Percentiles rank a stretch among this genome's conserved stretches.
Conservation (phyloP, 1,140 invertebrate species). For the Drosophila burlai region DNA sequence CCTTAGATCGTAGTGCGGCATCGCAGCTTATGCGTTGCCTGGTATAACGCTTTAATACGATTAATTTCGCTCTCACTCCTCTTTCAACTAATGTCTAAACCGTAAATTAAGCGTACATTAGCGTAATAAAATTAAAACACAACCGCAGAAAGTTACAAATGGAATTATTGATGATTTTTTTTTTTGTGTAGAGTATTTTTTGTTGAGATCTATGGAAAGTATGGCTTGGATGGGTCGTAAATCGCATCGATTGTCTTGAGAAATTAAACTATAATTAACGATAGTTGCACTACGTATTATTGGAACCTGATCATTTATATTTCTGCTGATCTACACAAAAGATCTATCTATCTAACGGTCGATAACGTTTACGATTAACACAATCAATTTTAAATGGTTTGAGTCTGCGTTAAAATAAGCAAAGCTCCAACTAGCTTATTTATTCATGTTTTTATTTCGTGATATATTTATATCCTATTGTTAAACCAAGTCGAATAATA, state of each 20-base stretch:
- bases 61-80: constrained; percentile 25
- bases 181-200: too few relatives aligned
- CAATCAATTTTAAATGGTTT: background rate
- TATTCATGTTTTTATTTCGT: too few relatives aligned
- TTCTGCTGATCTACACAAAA: background rate
- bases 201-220: too few relatives aligned
- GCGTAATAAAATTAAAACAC: constrained; percentile 35
- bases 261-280: too few relatives aligned
- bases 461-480: too few relatives aligned
- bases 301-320: too few relatives aligned
- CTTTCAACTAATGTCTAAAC: constrained; percentile 9
- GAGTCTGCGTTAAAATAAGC: background rate
- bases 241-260: too few relatives aligned
- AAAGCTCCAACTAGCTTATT: too few relatives aligned
- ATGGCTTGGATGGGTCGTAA: too few relatives aligned
- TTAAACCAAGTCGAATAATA: too few relatives aligned
- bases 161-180: background rate
- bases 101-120: constrained; percentile 1
- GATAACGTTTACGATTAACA: background rate
- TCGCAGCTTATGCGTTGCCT: constrained; percentile 17
- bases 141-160: background rate
- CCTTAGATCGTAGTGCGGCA: constrained; percentile 38
- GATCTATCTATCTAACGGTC: background rate
- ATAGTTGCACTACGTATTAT: too few relatives aligned
- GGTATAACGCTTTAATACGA: constrained; percentile 43